Conservation (phyloP, 2,797 vertebrate genomes). For the Pseudochromis fuscus region DNA sequence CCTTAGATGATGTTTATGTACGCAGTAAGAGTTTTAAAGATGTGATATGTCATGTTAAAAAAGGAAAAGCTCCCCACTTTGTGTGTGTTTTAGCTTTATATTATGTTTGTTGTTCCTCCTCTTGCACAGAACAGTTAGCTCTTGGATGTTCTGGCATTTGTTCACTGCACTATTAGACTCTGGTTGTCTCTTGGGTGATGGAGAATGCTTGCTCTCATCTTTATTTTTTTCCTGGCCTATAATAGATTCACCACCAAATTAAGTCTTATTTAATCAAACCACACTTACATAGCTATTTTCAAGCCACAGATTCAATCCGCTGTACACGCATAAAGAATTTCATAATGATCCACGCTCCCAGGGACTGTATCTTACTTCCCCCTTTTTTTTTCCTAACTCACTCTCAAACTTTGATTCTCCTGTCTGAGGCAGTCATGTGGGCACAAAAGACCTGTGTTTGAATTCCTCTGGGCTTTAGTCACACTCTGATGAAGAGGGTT, state of each 20-base stretch:
- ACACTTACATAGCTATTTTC: conserved; percentile 31
- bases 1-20: conserved; percentile 73
- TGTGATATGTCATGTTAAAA: conserved; percentile 60
- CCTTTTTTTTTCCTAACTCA: conserved; percentile 47
- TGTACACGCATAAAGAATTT: conserved; percentile 10
- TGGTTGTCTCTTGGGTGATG: conserved; percentile 65
- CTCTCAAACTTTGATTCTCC: conserved; percentile 59
- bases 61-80: conserved; percentile 37
- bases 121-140: conserved; percentile 68
- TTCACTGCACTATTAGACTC: conserved; percentile 55
- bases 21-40: conserved; percentile 66
- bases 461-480: conserved; percentile 78
- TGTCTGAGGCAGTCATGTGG: conserved; percentile 68
- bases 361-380: conserved; percentile 30
- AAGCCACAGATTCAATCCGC: conserved; percentile 20
- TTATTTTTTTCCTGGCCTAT: conserved; percentile 18
- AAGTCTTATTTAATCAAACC: conserved; percentile 45
- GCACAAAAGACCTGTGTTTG: conserved; percentile 65
- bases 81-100: conserved; percentile 66
- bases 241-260: conserved; percentile 46
- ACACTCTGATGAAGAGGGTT: conserved; percentile 73
- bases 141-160: conserved; percentile 52
- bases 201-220: conserved; percentile 50
- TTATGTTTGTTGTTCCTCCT: conserved; percentile 73
- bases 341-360: conserved; percentile 12